Conservation (phyloP, 1,140 invertebrate species). For the Lasioglossum albipes region DNA sequence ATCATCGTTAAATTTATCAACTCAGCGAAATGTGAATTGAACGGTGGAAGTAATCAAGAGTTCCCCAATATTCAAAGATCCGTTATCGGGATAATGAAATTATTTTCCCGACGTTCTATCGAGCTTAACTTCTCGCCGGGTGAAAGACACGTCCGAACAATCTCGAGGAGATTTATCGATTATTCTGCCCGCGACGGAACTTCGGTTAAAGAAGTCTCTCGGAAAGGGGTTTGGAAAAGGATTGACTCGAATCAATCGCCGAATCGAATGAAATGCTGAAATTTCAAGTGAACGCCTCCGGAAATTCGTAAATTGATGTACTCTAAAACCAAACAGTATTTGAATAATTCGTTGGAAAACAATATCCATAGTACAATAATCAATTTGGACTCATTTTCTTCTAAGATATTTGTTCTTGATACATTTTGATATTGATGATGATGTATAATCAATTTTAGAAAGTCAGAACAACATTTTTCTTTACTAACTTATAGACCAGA, state of each 20-base stretch:
- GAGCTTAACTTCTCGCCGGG: constrained; percentile 23
- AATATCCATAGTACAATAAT: too few species aligned
- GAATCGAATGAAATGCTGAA: not conserved
- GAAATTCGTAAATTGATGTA: not conserved
- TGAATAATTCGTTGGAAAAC: too few species aligned
- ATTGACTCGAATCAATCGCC: not conserved
- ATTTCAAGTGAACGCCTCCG: not conserved
- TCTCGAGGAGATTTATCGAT: constrained; percentile 36
- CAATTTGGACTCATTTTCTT: too few species aligned
- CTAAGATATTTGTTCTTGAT: too few species aligned
- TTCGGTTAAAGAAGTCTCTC: constrained; percentile 17
- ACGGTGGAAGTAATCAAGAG: constrained; percentile 48
- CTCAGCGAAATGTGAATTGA: constrained; percentile 49
- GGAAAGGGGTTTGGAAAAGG: not conserved
- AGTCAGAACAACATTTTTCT: too few species aligned
- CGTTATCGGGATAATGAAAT: constrained; percentile 51
- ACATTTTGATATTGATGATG: too few species aligned
- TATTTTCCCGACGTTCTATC: constrained; percentile 38
- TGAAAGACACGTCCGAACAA: constrained; percentile 46
- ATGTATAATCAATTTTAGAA: too few species aligned
- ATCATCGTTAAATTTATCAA: constrained; percentile 49
- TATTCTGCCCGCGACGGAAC: constrained; percentile 13
- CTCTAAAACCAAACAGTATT: too few species aligned
- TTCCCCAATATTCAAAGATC: constrained; percentile 49
- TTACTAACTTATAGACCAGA: too few species aligned